Evolutionary conservation across 2,888 invertebrate species (phyloP), one percentile per base, ranked within the genome.

Genomic region (Alloscopus bannaensis): DNA sequence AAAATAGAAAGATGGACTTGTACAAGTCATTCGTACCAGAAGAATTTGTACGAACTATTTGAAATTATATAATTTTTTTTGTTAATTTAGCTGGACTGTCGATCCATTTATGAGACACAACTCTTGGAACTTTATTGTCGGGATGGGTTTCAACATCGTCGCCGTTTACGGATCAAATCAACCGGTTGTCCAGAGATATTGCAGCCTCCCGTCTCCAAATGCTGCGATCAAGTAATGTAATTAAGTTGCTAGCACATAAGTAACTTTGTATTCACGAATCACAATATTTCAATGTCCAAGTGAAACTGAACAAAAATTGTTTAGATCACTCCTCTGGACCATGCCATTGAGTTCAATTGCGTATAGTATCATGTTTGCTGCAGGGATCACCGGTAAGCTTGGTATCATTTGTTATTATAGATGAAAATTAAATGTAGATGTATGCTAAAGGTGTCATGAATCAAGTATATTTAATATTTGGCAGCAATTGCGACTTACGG

Each of bases 91-190:
- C 64, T 82, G 80, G 50, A 81, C 81, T 1, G 50, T 86, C 6
- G 86, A 86, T 45, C 84, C 84, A 0, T 84, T 86, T 50, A 82
- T 84, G 83, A 31, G 86, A 45, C 85, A 85, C 70, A 86, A 84
- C 45, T 82, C 85, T 0, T 47, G 84, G 1, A 86, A 85, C 29
- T 77, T 86, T 40, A 6, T 85, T 1, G 45, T 86, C 1, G 85
- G 86, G 11, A 80, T 80, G 22, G 84, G 84, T 8, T 83, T 86
- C 50, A 59, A 81, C 2, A 81, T 79, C 3, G 64, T 84, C 11
- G 6, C 22, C 6, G 82, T 69, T 18, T 85, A 16, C 69, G 68
- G 66, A 50, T 75, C 79, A 8, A 84, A 84, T 50, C 86, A 85
- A 69, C 84, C 83, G 8, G 80, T 82, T 22, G 83, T 86, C 2